phyloP scores from a whole-genome alignment of 2,113 vertebrate genomes.

The Eurystomus gularis region DNA sequence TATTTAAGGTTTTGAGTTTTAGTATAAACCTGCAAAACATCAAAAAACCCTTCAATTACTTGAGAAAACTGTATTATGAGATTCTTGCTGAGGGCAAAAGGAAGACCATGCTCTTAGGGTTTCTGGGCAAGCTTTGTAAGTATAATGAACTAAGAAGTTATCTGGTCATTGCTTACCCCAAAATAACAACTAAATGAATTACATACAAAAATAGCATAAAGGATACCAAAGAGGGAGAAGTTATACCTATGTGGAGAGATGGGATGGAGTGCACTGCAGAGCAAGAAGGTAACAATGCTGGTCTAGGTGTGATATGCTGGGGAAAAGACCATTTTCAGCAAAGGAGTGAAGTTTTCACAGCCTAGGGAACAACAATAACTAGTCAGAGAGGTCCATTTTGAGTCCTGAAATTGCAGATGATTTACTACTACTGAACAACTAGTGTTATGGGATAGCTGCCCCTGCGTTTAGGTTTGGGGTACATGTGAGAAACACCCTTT shows the following conservation, averaged over 20 bases:
- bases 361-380: neutral
- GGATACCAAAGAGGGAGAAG: neutral
- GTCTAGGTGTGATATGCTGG: neutral
- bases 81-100: neutral
- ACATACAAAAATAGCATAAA: neutral
- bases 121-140: neutral
- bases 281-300: neutral
- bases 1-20: neutral
- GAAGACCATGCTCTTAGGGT: accelerated
- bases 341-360: neutral
- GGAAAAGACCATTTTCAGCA: neutral
- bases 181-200: neutral
- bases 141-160: neutral
- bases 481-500: neutral
- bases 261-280: neutral
- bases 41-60: neutral
- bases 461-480: neutral
- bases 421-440: neutral
- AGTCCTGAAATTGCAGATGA: neutral
- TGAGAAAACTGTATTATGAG: neutral
- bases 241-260: neutral
- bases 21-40: neutral
- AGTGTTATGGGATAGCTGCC: neutral
- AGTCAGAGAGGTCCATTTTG: neutral
- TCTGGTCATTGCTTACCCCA: neutral